Percentiles rank a stretch among this genome's conserved stretches.
These are phyloP conservation scores for Euzetes globulus DNA, from an alignment of 2,888 invertebrate genomes.

Conservation along the genomic window DNA sequence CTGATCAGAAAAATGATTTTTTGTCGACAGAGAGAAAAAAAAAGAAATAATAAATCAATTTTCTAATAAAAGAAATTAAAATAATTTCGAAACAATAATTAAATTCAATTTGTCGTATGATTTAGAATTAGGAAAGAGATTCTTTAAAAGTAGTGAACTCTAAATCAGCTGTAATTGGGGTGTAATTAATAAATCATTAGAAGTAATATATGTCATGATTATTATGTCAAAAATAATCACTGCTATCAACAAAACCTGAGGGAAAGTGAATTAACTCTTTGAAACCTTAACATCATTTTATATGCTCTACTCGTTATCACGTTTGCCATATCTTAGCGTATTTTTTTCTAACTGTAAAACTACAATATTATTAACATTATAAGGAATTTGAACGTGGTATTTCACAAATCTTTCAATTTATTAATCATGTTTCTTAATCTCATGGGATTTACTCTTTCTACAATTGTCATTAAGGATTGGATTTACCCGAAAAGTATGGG, in stretches of 20 bases:
- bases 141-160: neutral
- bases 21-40: neutral
- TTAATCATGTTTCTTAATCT: too few relatives aligned
- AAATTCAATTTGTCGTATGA: neutral
- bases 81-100: conserved; percentile 3
- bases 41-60: neutral
- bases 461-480: too few relatives aligned
- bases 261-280: conserved; percentile 14
- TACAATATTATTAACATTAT: neutral
- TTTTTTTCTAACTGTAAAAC: neutral
- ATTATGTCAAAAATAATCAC: conserved; percentile 21
- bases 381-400: neutral
- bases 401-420: too few relatives aligned
- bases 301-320: neutral
- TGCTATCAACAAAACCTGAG: neutral
- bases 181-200: neutral
- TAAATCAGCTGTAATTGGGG: neutral
- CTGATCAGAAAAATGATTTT: neutral
- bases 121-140: neutral
- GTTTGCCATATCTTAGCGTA: neutral
- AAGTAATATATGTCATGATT: conserved; percentile 17
- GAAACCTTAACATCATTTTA: conserved; percentile 3
- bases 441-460: too few relatives aligned
- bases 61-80: conserved; percentile 14
- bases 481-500: too few relatives aligned